Conservation (phyloP, 1,140 invertebrate species). For the Anastrepha obliqua region DNA sequence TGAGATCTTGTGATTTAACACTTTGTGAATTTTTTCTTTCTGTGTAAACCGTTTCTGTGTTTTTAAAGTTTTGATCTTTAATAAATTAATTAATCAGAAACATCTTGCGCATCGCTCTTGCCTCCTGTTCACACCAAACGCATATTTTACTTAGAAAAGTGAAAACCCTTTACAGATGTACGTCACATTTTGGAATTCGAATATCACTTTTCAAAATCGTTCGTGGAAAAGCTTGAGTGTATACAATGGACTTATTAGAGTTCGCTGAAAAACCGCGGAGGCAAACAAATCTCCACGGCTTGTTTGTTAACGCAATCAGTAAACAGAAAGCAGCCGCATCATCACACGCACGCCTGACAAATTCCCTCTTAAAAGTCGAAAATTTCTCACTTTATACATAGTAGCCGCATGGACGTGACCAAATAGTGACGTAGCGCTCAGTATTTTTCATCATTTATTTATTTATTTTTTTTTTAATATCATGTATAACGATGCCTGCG, state of each 20-base stretch:
- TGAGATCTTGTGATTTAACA: no score
- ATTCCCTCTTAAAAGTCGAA: neutral
- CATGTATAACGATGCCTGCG: neutral
- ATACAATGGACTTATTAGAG: neutral
- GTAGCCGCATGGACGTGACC: neutral
- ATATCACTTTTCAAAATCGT: no score
- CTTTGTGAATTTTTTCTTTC: no score
- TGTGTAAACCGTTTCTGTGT: no score
- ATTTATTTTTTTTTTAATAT: neutral
- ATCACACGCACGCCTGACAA: neutral
- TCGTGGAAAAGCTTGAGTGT: neutral
- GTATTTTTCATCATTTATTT: neutral
- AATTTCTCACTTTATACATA: neutral
- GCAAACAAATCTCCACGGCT: neutral
- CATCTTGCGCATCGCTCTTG: no score
- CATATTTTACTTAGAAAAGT: no score
- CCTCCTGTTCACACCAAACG: no score
- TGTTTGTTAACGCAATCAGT: neutral
- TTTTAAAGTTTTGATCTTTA: no score
- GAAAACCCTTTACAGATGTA: no score
- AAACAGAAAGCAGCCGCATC: neutral
- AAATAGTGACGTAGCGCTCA: neutral
- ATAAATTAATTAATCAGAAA: no score
- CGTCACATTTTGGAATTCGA: no score
- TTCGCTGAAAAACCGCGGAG: neutral